phyloP scores from a whole-genome alignment of 2,113 vertebrate genomes.

The Sinocyclocheilus anophthalmus region DNA sequence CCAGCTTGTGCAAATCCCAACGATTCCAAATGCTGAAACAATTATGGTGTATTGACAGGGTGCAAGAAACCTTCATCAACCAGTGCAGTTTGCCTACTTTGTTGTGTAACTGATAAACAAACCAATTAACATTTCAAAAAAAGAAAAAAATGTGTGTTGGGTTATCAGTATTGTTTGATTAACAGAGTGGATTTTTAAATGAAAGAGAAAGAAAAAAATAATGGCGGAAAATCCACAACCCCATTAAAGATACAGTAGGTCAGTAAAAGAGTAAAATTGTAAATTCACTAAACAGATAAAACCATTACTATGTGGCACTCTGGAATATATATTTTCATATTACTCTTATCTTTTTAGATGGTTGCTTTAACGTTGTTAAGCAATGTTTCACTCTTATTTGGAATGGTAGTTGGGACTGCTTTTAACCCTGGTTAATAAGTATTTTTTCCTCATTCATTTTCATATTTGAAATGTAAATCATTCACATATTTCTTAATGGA shows the following conservation, averaged over 20 bases:
- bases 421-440: no score
- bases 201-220: background rate
- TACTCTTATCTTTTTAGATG: background rate
- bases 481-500: no score
- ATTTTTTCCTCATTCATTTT: no score
- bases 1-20: slow-evolving; percentile 19
- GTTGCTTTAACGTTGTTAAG: background rate
- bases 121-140: background rate
- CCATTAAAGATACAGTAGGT: background rate
- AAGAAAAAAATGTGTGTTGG: background rate
- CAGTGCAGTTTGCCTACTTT: background rate
- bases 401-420: no score
- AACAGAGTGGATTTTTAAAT: background rate
- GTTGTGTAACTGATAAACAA: background rate
- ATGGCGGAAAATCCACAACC: background rate
- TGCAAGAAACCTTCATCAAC: slow-evolving; percentile 1
- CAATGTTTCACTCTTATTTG: no score
- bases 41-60: slow-evolving; percentile 35
- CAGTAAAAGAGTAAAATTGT: background rate
- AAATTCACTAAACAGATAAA: background rate
- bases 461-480: no score
- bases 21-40: slow-evolving; percentile 48
- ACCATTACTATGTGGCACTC: background rate
- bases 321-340: background rate
- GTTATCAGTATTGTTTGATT: background rate